Evolutionary conservation across 2,888 invertebrate species (phyloP), one percentile per base, ranked within the genome.

Genomic region (Ophioninae sp.): DNA sequence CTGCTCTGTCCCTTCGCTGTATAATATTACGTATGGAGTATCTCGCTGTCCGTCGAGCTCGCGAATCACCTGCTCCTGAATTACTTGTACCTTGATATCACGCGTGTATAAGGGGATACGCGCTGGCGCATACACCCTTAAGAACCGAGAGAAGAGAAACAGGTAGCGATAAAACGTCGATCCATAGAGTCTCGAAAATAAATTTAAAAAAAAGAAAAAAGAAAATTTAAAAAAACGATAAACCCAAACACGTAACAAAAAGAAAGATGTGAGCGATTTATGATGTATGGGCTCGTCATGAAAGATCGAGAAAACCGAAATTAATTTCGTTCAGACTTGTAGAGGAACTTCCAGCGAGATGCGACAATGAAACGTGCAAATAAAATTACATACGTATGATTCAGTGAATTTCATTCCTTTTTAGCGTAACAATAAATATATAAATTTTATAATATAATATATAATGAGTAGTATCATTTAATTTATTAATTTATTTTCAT

Each of bases 1-100:
- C 68, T 74, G 61, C 70, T 81, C 78, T 70, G 65, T 57, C 65
- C 62, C 75, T 65, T 64, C 37, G 57, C 72, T 65, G 23, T 57
- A 64, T 64, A 79, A 65, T 68, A 59, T 72, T 65, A 70, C 64
- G 65, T 41, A 69, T 56, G 50, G 67, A 64, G 56, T 65, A 72
- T 72, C 56, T 72, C 56, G 56, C 67, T 65, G 56, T 70, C 70
- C 64, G 62, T 62, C 56, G 57, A 78, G 69, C 81, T 84, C 85
- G 84, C 83, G 88, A 85, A 89, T 89, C 91, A 90, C 91, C 91
- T 91, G 91, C 90, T 88, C 84, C 86, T 80, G 84, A 85, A 85
- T 74, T 72, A 57, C 72, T 65, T 70, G 59, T 72, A 59, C 70
- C 68, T 30, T 74, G 50, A 62, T 70, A 78, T 50, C 17, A 21